Conservation (phyloP, 2,888 invertebrate species). For the Agrochola macilenta region DNA sequence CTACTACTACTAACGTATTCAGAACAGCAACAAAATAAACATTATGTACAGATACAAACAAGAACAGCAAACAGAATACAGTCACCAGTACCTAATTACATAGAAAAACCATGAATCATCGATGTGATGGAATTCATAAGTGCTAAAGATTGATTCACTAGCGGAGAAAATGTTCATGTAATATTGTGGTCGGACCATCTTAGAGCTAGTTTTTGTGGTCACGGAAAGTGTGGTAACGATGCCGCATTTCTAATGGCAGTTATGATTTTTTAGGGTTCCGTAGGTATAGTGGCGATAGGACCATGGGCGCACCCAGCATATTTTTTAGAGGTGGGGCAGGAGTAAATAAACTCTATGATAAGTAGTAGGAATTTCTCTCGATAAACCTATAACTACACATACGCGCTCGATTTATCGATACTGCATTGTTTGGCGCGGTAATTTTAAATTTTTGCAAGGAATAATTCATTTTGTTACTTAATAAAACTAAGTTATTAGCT, state of each 20-base stretch:
- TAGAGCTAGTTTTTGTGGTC: conserved; percentile 61
- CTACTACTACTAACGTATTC: conserved; percentile 17
- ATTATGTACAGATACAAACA: conserved; percentile 4
- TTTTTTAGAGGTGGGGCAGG: too few species aligned
- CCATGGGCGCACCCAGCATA: too few species aligned
- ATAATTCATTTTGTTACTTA: too few species aligned
- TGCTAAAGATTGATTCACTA: conserved; percentile 59
- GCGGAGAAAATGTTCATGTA: conserved; percentile 55
- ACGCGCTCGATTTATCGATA: too few species aligned
- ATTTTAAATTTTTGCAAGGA: too few species aligned
- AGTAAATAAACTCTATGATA: too few species aligned
- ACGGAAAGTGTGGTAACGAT: conserved; percentile 63
- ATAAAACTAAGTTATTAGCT: too few species aligned
- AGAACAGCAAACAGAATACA: conserved; percentile 42
- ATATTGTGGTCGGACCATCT: conserved; percentile 53
- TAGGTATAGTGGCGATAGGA: neutral
- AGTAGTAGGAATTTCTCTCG: too few species aligned
- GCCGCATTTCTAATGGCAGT: conserved; percentile 60
- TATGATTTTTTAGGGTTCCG: conserved; percentile 51
- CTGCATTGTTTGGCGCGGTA: too few species aligned
- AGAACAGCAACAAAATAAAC: conserved; percentile 16
- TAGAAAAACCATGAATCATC: conserved; percentile 58
- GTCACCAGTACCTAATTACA: conserved; percentile 42
- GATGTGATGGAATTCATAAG: conserved; percentile 51
- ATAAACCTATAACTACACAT: too few species aligned